Percentiles rank a stretch among this genome's conserved stretches.
Conservation (phyloP, 2,888 invertebrate species). For the Ecliptopera silaceata region DNA sequence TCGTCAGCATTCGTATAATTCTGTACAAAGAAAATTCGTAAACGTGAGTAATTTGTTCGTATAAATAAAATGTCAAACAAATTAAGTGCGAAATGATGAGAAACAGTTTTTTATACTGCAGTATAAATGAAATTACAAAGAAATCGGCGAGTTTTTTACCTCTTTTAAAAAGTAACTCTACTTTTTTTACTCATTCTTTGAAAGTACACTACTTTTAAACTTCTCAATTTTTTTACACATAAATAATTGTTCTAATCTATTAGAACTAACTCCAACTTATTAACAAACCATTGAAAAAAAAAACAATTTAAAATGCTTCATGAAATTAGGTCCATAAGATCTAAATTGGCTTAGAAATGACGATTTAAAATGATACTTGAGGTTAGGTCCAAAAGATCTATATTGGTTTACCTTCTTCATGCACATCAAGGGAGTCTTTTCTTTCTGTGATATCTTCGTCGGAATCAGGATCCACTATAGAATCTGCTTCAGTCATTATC, state of each 20-base stretch:
- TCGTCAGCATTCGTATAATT: slow-evolving; percentile 75
- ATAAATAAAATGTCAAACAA: slow-evolving; percentile 12
- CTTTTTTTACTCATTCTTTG: no score
- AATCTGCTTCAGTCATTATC: slow-evolving; percentile 73
- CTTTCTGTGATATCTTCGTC: slow-evolving; percentile 70
- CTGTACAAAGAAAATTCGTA: slow-evolving; percentile 64
- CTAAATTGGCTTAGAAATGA: no score
- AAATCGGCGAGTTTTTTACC: background rate
- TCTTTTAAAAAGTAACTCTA: background rate
- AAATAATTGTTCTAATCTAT: no score
- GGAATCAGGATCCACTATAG: slow-evolving; percentile 66
- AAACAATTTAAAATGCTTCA: no score
- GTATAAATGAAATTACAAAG: background rate
- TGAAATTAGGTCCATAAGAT: no score
- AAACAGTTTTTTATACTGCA: no score
- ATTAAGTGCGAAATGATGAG: background rate
- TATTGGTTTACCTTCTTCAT: slow-evolving; percentile 68
- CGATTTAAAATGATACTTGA: no score
- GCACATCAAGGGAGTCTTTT: slow-evolving; percentile 76
- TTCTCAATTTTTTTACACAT: no score
- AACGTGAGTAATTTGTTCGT: slow-evolving; percentile 19
- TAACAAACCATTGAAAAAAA: no score
- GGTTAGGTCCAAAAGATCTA: background rate
- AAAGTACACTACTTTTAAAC: no score
- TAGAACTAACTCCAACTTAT: no score